phyloP scores from a whole-genome alignment of 2,888 invertebrate genomes.

The Dione vanillae region DNA sequence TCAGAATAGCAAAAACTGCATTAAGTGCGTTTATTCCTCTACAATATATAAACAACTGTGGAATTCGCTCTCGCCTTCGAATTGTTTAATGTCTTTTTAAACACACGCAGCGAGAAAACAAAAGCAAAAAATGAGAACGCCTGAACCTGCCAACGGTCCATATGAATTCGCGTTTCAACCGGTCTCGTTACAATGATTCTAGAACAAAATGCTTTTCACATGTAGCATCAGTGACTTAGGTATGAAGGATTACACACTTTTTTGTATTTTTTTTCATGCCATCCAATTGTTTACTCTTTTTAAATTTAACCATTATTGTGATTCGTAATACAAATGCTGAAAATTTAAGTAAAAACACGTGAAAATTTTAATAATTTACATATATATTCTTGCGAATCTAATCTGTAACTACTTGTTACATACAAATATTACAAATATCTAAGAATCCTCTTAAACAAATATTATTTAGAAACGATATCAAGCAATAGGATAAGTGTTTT shows the following conservation, averaged over 20 bases:
- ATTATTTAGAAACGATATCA: too few relatives aligned
- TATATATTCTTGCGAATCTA: too few relatives aligned
- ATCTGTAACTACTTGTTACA: too few relatives aligned
- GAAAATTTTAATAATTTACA: too few relatives aligned
- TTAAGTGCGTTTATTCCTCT: constrained; percentile 4
- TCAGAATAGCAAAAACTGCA: constrained; percentile 8
- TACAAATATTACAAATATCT: too few relatives aligned
- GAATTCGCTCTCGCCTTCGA: constrained; percentile 40
- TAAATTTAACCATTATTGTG: too few relatives aligned
- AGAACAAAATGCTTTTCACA: constrained; percentile 1
- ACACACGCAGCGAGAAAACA: constrained; percentile 35
- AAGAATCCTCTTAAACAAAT: too few relatives aligned
- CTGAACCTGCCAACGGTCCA: constrained; percentile 40
- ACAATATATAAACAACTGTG: constrained; percentile 18
- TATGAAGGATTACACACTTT: not conserved
- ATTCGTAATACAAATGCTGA: too few relatives aligned
- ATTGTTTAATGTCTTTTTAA: constrained; percentile 37
- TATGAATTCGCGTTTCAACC: constrained; percentile 42
- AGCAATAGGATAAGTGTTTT: too few relatives aligned
- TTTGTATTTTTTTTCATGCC: too few relatives aligned
- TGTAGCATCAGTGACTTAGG: not conserved
- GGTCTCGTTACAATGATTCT: constrained; percentile 33
- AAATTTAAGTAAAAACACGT: too few relatives aligned
- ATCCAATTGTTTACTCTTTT: too few relatives aligned
- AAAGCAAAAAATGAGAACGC: constrained; percentile 42